Conservation (phyloP, 2,888 invertebrate species). For the Caenorhabditis sinica region DNA sequence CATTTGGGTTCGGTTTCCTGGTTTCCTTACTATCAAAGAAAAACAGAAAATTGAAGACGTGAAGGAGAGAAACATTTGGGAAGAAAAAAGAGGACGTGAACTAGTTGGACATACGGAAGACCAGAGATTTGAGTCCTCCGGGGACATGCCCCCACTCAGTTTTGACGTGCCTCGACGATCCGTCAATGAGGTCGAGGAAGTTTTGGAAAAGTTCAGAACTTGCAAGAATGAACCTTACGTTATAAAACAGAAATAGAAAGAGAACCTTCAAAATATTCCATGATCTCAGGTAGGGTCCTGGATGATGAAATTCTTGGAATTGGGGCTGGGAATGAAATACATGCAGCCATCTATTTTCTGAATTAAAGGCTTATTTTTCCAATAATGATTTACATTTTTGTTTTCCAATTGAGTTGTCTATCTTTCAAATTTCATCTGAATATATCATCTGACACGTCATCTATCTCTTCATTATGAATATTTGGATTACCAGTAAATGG, state of each 20-base stretch:
- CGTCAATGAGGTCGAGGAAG: slow-evolving; percentile 43
- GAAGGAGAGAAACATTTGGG: slow-evolving; percentile 16
- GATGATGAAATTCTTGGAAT: neutral
- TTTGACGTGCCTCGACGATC: slow-evolving; percentile 38
- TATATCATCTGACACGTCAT: too few species aligned
- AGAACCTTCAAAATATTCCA: neutral
- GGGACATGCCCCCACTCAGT: slow-evolving; percentile 24
- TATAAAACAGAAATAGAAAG: neutral
- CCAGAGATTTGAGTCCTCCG: slow-evolving; percentile 42
- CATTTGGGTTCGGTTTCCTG: neutral
- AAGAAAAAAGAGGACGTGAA: slow-evolving; percentile 22
- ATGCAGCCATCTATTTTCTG: too few species aligned
- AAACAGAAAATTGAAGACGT: slow-evolving; percentile 15
- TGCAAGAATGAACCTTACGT: slow-evolving; percentile 13
- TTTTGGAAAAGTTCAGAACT: slow-evolving; percentile 16
- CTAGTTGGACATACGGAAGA: slow-evolving; percentile 18
- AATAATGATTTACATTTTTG: too few species aligned
- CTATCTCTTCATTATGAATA: too few species aligned
- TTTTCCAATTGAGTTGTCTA: too few species aligned
- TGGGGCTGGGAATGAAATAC: too few species aligned
- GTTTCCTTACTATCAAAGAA: slow-evolving; percentile 10
- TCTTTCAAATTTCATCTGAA: too few species aligned
- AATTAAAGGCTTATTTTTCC: too few species aligned
- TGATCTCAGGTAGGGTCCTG: neutral
- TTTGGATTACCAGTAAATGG: too few species aligned